These are phyloP conservation scores for Micronycteris hirsuta DNA, from an alignment of 2,113 vertebrate species.

Conservation along the genomic window DNA sequence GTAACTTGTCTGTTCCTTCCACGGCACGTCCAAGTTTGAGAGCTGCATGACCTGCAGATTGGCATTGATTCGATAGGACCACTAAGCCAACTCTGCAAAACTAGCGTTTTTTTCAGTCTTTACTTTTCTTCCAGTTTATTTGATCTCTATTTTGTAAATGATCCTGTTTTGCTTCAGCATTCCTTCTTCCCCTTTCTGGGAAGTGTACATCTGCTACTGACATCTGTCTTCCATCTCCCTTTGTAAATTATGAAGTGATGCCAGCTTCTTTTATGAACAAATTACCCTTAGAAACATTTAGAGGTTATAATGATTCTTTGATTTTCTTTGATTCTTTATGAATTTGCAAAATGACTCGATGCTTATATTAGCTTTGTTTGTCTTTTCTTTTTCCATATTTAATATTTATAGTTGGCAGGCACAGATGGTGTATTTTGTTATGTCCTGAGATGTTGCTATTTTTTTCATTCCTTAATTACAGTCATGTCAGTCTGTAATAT, in stretches of 20 bases:
- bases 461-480: conserved; percentile 61
- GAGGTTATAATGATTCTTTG: conserved; percentile 61
- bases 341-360: conserved; percentile 62
- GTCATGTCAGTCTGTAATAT: conserved; percentile 55
- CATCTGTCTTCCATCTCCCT: conserved; percentile 67
- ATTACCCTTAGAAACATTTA: conserved; percentile 66
- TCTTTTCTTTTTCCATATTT: conserved; percentile 64
- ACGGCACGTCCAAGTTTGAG: background rate
- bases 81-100: background rate
- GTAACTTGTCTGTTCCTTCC: background rate
- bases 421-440: conserved; percentile 69
- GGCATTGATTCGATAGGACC: background rate
- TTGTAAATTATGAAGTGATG: conserved; percentile 62
- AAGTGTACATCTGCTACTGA: conserved; percentile 69
- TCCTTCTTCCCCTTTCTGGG: conserved; percentile 46
- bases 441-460: conserved; percentile 50
- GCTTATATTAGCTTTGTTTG: conserved; percentile 69
- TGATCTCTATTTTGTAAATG: conserved; percentile 54
- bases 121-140: background rate
- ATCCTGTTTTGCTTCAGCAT: conserved; percentile 50
- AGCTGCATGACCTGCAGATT: background rate
- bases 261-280: conserved; percentile 68
- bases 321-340: conserved; percentile 71
- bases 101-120: background rate
- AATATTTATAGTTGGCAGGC: conserved; percentile 64